phyloP scores from a whole-genome alignment of 2,888 invertebrate species.

The Agrilus biguttatus region DNA sequence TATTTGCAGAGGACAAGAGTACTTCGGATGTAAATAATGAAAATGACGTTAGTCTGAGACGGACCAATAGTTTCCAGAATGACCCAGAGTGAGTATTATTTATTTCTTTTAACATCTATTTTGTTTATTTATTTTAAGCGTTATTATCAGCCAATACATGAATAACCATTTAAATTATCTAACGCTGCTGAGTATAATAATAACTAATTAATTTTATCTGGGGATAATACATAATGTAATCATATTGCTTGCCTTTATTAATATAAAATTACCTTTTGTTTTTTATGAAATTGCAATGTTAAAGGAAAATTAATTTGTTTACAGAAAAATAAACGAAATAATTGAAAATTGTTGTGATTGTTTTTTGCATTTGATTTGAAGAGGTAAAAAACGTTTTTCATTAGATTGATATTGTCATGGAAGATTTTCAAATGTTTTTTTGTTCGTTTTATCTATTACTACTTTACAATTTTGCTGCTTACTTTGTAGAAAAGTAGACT shows the following conservation, averaged over 20 bases:
- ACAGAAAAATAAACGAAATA: neutral
- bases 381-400: slow-evolving; percentile 4
- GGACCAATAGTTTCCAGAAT: slow-evolving; percentile 78
- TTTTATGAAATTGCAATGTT: neutral
- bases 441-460: no score
- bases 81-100: slow-evolving; percentile 66
- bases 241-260: no score
- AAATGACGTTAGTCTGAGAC: slow-evolving; percentile 56
- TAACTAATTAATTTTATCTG: no score
- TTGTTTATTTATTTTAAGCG: neutral
- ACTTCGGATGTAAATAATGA: slow-evolving; percentile 28
- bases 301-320: neutral
- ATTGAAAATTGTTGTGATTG: slow-evolving; percentile 1
- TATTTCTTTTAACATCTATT: slow-evolving; percentile 1
- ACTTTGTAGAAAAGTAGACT: no score
- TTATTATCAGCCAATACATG: neutral
- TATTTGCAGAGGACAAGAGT: slow-evolving; percentile 40
- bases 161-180: neutral
- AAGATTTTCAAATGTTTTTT: no score
- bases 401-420: no score
- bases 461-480: no score
- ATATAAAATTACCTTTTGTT: neutral
- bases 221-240: no score
- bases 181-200: neutral
- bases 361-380: slow-evolving; percentile 1